Evolutionary conservation across 2,888 invertebrate species (phyloP), one percentile per base, ranked within the genome.

Genomic region (Leucoma salicis): DNA sequence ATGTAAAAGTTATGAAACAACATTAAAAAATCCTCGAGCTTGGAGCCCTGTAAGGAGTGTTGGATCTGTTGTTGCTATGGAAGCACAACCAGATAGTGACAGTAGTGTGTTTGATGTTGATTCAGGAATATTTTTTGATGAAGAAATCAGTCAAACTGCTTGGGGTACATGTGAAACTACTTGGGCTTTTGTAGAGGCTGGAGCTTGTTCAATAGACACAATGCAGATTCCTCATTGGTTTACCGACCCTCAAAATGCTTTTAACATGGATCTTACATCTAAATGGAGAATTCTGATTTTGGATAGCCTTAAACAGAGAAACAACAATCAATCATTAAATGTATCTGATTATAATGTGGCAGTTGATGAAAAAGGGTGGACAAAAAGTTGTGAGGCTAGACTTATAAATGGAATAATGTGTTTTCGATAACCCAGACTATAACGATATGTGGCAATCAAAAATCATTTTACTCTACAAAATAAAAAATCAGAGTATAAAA

Each of bases 31-130:
- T 80, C 95, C 95, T 13, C 92, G 95, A 65, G 95, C 95, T 16
- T 96, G 96, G 96, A 96, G 95, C 67, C 96, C 96, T 12, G 95
- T 96, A n/a, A 92, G 95, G 53, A 96, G 95, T 69, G 95, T 95
- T 6, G 96, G 96, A 7, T 96, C 96, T 14, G 94, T 96, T 35
- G 93, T 93, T 13, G 96, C 95, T 1, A 94, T 94, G 66, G 96
- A 96, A 80, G 96, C 94, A n/a, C 95, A 95, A 74, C 95, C 95
- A 2, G 95, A 95, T 71, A 94, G 95, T 52, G 96, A 96, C 71
- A 95, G 95, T 36, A 93, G 94, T 66, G 93, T 95, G 7, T 95
- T 95, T 78, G 94, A 95, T 88, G 92, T 94, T 3, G 95, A 95
- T 66, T 95, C 95, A 2, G 95, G 94, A 42, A 93, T 95, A 69